Evolutionary conservation across 1,140 invertebrate genomes (phyloP), one percentile per base, ranked within the genome.

Genomic region (Drosophila virilis): DNA sequence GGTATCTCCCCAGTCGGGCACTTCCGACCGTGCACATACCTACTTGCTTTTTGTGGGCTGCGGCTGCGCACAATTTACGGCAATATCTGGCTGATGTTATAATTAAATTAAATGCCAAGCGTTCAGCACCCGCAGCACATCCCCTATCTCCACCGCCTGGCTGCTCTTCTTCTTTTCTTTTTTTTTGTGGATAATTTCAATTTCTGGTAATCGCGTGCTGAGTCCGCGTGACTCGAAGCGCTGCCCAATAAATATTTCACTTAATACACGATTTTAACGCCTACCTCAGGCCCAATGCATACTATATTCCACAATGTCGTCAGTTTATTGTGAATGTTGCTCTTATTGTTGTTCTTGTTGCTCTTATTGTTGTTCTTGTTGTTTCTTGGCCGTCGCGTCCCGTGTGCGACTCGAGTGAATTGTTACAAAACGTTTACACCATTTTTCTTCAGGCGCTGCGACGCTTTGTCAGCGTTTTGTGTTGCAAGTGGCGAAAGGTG

Each of bases 231-330:
- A 89, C 84, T 88, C 48, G 57, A 62, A 81, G 66, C 82, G 68
- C 70, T 45, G 70, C 80, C 84, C 89, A 89, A 89, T 89, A 89
- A 89, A 89, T 89, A 89, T 89, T 89, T 89, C 80, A 89, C 77
- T 89, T 89, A 89, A 67, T 84, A 70, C 77, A 89, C 84, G 67
- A 79, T 83, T 86, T 88, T 88, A 76, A 86, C 83, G 83, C 83
- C 83, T 86, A 86, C 83, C 72, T 50, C 51, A 28, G 43, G 33
- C 54, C 55, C 17, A 12, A 22, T 33, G 40, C 40, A 32, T 22
- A 6, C 1, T 40, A 37, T 17, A 55, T 33, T 4, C 28, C 6
- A 8, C 28, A 22, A 33, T 60, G 38, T 54, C 61, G 40, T 13
- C 50, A 45, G 60, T n/a, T 32, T 28, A 33, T 67, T 61, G 32